Conservation (phyloP, 2,797 vertebrate species). For the Holocentrus rufus region DNA sequence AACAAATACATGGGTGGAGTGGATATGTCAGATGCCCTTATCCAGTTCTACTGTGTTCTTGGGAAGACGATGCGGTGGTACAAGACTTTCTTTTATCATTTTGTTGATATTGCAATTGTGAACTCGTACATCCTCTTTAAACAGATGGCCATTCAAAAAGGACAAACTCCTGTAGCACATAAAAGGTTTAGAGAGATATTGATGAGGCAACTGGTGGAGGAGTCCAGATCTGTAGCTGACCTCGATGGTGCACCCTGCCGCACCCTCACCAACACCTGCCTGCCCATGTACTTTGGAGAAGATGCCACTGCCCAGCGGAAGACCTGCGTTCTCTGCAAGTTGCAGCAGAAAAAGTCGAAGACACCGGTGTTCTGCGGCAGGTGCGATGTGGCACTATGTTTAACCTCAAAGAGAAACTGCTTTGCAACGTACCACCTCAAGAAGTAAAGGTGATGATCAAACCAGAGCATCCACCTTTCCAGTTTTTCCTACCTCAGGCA, state of each 20-base stretch:
- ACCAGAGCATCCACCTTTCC: background rate
- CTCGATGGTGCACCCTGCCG: background rate
- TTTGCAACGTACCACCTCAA: constrained; percentile 9
- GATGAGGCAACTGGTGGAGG: background rate
- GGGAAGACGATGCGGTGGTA: constrained; percentile 51
- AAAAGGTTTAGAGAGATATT: background rate
- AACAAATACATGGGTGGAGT: constrained; percentile 26
- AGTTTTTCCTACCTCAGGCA: no score
- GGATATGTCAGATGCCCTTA: constrained; percentile 23
- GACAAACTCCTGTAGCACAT: constrained; percentile 11
- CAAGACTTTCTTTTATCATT: constrained; percentile 40
- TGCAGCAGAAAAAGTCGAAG: background rate
- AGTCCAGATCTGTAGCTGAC: background rate
- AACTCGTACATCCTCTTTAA: constrained; percentile 29
- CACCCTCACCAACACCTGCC: background rate
- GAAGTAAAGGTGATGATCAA: background rate
- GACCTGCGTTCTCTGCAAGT: background rate
- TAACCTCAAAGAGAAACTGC: constrained; percentile 19
- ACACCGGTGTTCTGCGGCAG: background rate
- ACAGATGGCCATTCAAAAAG: background rate
- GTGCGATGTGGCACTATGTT: constrained; percentile 7
- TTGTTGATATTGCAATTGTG: constrained; percentile 36
- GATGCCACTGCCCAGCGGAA: background rate
- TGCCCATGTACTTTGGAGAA: background rate
- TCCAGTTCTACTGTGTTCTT: constrained; percentile 33